These are phyloP conservation scores for Typhlichthys eigenmanni DNA, from an alignment of 2,797 vertebrate species.

Conservation along the genomic window DNA sequence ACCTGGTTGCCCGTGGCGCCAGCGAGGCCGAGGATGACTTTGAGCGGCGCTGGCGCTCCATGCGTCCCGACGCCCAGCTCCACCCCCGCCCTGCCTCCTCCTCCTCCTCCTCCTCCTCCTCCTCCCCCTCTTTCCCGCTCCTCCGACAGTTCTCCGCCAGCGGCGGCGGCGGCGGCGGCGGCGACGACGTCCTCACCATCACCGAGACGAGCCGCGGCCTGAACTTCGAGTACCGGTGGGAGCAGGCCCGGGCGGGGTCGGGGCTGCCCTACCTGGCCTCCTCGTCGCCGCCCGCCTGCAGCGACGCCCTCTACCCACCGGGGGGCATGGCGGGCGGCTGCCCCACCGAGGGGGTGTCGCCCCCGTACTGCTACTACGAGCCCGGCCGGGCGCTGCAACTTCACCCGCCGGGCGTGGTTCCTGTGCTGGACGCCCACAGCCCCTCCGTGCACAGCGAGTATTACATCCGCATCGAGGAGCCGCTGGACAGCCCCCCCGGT, in stretches of 20 bases:
- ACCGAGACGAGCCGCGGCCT: constrained; percentile 95
- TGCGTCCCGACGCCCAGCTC: constrained; percentile 82
- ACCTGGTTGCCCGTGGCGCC: constrained; percentile 90
- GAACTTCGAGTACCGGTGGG: constrained; percentile 98
- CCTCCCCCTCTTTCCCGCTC: constrained; percentile 87
- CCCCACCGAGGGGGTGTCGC: constrained; percentile 77
- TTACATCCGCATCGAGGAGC: constrained; percentile 94
- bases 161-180: constrained; percentile 87
- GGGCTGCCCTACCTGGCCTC: constrained; percentile 74
- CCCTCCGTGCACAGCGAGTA: constrained; percentile 90
- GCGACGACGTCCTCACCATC: constrained; percentile 92
- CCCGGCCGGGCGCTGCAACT: constrained; percentile 69
- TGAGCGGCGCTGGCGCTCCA: constrained; percentile 91
- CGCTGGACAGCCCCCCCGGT: constrained; percentile 79
- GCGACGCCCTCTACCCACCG: constrained; percentile 84
- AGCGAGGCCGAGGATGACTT: constrained; percentile 92
- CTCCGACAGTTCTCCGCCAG: constrained; percentile 86
- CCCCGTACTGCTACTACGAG: constrained; percentile 89
- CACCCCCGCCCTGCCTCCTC: constrained; percentile 28
- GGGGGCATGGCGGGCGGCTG: constrained; percentile 76
- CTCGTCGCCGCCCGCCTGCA: constrained; percentile 64
- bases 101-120: constrained; percentile 53
- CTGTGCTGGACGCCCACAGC: constrained; percentile 90
- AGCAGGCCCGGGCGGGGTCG: constrained; percentile 82
- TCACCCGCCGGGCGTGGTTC: constrained; percentile 83